phyloP scores from a whole-genome alignment of 2,113 vertebrate species.

The Columba janthina region DNA sequence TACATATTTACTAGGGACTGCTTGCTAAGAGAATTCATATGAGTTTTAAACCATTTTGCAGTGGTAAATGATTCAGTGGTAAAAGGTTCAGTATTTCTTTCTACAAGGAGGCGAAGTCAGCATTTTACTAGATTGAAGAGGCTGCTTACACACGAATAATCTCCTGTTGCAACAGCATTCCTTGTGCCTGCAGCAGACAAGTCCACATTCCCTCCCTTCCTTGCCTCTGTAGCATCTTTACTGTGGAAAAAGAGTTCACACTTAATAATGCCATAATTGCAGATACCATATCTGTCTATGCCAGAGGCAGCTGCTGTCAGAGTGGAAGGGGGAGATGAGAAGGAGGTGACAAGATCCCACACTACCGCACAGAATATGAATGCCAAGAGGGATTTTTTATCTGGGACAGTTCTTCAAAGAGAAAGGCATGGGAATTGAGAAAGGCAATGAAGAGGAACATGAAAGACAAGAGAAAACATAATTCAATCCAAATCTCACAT shows the following conservation, averaged over 20 bases:
- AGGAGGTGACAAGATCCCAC: fast-evolving
- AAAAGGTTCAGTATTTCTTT: background rate
- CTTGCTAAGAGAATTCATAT: background rate
- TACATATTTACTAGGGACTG: background rate
- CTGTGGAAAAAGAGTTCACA: background rate
- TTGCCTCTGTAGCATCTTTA: background rate
- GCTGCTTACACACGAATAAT: background rate
- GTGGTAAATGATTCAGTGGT: background rate
- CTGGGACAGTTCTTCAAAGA: background rate
- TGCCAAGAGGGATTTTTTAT: background rate
- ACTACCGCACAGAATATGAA: background rate
- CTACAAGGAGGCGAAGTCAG: background rate
- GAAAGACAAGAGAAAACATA: background rate
- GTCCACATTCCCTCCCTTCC: background rate
- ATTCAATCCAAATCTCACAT: background rate
- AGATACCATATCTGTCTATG: background rate
- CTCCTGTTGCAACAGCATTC: background rate
- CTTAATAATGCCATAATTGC: background rate
- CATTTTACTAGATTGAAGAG: background rate
- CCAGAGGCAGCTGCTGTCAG: background rate
- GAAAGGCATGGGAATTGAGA: background rate
- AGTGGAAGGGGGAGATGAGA: background rate
- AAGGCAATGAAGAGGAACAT: background rate
- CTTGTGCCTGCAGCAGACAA: background rate
- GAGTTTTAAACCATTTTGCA: background rate